A percentile compares a stretch with the other conserved stretches of the same genome.
Evolutionary conservation across 2,888 invertebrate species (phyloP).

Genomic region (Drosophila atripex): DNA sequence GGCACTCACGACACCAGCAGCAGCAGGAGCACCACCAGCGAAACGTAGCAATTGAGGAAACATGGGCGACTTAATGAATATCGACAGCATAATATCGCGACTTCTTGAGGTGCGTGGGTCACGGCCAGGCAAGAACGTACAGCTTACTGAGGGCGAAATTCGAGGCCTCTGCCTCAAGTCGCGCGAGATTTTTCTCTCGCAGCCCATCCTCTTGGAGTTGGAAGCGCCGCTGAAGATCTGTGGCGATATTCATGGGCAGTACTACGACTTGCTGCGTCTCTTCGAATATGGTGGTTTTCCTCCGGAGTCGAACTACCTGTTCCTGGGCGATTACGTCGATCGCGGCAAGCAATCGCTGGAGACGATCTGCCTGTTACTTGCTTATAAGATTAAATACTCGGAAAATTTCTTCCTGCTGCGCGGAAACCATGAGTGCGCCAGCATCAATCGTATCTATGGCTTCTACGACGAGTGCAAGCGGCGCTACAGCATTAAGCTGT

Average conservation of each 20-base stretch:
- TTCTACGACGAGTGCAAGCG: constrained; percentile 99
- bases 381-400: constrained; percentile 99
- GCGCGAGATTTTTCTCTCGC: constrained; percentile 98
- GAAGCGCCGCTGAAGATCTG: constrained; percentile 99
- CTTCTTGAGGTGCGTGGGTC: constrained; percentile 93
- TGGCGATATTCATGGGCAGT: constrained; percentile 99
- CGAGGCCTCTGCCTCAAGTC: constrained; percentile 98
- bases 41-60: constrained; percentile 53
- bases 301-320: constrained; percentile 99
- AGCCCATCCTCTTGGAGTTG: constrained; percentile 98
- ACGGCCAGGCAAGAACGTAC: constrained; percentile 99
- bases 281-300: constrained; percentile 99
- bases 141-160: constrained; percentile 99
- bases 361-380: constrained; percentile 97
- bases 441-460: constrained; percentile 99
- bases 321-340: constrained; percentile 99
- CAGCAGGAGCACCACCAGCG: constrained; percentile 50
- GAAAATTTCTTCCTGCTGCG: constrained; percentile 99
- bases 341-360: constrained; percentile 99
- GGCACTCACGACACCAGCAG: constrained; percentile 48
- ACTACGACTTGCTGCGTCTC: constrained; percentile 97
- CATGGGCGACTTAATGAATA: constrained; percentile 83
- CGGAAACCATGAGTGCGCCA: constrained; percentile 99
- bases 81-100: constrained; percentile 83
- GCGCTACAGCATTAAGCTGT: constrained; percentile 98